A percentile compares a stretch with the other conserved stretches of the same genome.
Evolutionary conservation across 2,113 vertebrate species (phyloP).

Genomic region (Nestor notabilis): DNA sequence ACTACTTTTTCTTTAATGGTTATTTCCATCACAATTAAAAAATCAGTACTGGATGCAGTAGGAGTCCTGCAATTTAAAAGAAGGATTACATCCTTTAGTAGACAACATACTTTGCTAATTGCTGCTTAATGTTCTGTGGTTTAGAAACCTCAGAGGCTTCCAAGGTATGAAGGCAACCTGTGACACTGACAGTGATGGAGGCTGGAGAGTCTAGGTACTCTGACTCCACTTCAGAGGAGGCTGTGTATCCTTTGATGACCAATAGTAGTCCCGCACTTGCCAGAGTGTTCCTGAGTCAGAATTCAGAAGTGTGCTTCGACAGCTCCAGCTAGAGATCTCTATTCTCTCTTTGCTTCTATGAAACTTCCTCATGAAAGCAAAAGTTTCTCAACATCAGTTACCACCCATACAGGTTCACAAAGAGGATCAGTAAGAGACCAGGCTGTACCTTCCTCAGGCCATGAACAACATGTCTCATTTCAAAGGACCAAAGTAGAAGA

Average conservation of each 20-base stretch:
- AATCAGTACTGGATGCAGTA: neutral
- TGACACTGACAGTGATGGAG: neutral
- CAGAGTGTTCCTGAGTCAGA: neutral
- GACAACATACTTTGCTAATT: neutral
- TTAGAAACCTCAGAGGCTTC: rapidly evolving
- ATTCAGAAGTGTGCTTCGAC: neutral
- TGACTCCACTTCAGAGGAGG: neutral
- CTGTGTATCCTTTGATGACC: neutral
- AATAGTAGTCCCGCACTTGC: rapidly evolving
- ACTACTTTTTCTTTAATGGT: neutral
- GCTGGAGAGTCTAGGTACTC: neutral
- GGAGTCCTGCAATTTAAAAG: neutral
- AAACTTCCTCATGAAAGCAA: neutral
- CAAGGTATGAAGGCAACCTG: rapidly evolving
- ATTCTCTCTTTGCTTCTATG: neutral
- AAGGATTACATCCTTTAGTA: neutral
- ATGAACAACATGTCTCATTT: neutral
- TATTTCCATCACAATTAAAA: neutral
- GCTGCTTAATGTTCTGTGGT: neutral
- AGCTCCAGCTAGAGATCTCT: neutral
- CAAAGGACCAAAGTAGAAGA: neutral
- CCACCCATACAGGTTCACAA: neutral
- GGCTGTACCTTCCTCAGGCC: neutral
- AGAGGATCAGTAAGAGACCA: neutral
- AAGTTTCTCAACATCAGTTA: neutral